Percentiles rank a stretch among this genome's conserved stretches.
Conservation (phyloP, 2,113 vertebrate species). For the Sardina pilchardus region DNA sequence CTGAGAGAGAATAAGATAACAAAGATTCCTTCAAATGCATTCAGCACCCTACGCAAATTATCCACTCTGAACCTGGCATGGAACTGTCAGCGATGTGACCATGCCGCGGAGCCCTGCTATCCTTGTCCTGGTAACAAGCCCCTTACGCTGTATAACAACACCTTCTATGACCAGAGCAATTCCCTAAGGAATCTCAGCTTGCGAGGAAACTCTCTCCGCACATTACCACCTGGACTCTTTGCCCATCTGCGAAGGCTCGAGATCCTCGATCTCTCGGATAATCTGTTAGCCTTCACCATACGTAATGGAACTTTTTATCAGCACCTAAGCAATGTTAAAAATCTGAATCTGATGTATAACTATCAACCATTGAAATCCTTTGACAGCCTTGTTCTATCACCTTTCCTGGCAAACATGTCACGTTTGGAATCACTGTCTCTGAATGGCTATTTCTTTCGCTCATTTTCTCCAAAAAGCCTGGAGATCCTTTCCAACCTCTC, state of each 20-base stretch:
- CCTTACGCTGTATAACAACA: conserved; percentile 57
- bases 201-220: conserved; percentile 73
- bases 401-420: conserved; percentile 59
- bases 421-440: conserved; percentile 62
- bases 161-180: conserved; percentile 60
- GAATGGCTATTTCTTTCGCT: conserved; percentile 73
- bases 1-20: conserved; percentile 73
- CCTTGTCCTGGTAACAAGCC: conserved; percentile 70
- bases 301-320: conserved; percentile 71
- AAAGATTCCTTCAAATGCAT: conserved; percentile 55
- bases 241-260: conserved; percentile 56
- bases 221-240: conserved; percentile 67
- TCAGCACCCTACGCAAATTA: conserved; percentile 64
- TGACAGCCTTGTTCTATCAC: conserved; percentile 60
- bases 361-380: conserved; percentile 67
- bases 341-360: conserved; percentile 75
- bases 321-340: conserved; percentile 62
- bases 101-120: conserved; percentile 74
- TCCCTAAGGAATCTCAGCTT: conserved; percentile 64
- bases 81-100: conserved; percentile 81
- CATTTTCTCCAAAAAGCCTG: conserved; percentile 55
- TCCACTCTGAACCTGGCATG: conserved; percentile 68
- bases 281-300: conserved; percentile 67
- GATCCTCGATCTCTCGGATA: conserved; percentile 73
- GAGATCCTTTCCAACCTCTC: conserved; percentile 59